Conservation (phyloP, 2,797 vertebrate species). For the Sus cebifrons region DNA sequence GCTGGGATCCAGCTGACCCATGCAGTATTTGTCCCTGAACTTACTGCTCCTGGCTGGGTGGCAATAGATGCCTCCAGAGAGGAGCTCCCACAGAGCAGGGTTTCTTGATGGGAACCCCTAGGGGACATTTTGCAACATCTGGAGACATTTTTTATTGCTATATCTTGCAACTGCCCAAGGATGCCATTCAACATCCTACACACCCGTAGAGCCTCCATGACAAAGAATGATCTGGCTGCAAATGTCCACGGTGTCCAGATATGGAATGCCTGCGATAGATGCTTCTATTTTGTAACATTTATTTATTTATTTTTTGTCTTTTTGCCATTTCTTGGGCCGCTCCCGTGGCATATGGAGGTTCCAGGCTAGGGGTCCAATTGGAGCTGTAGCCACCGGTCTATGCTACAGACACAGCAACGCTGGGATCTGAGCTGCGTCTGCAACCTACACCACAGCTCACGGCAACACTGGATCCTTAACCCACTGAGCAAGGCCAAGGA, state of each 20-base stretch:
- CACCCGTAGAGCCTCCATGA: fast-evolving
- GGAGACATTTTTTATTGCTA: background rate
- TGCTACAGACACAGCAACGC: too few relatives aligned
- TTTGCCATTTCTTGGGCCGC: too few relatives aligned
- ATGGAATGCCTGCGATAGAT: background rate
- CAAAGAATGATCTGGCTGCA: background rate
- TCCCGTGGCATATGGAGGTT: too few relatives aligned
- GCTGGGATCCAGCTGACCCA: background rate
- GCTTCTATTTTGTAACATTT: slow-evolving; percentile 38
- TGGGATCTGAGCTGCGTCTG: too few relatives aligned
- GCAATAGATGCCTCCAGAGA: background rate
- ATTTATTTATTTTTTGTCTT: too few relatives aligned
- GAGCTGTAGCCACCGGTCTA: too few relatives aligned
- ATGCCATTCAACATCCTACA: background rate
- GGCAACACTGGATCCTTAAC: too few relatives aligned
- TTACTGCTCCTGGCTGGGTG: background rate
- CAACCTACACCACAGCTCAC: too few relatives aligned
- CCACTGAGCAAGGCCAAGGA: too few relatives aligned
- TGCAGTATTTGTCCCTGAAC: background rate
- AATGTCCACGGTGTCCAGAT: background rate
- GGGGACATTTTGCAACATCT: background rate
- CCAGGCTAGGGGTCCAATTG: too few relatives aligned
- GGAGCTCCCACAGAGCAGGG: background rate
- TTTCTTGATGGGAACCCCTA: background rate
- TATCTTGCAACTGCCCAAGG: background rate